Conservation (phyloP, 2,797 vertebrate genomes). For the Podarcis lilfordi region DNA sequence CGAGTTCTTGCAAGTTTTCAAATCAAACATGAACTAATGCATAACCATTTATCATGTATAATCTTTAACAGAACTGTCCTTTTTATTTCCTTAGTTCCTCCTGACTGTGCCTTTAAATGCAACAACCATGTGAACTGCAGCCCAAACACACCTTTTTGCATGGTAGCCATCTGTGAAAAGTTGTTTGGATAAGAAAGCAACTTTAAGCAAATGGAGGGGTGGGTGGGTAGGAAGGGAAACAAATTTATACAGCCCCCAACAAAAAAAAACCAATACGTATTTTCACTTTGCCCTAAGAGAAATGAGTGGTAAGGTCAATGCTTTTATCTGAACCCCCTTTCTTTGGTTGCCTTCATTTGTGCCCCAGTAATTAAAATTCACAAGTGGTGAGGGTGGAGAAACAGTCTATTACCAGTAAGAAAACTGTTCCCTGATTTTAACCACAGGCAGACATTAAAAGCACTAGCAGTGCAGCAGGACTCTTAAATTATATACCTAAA, state of each 20-base stretch:
- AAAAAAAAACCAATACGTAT: conserved; percentile 14
- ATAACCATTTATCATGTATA: background rate
- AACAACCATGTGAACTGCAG: background rate
- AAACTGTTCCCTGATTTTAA: conserved; percentile 10
- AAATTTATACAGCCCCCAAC: background rate
- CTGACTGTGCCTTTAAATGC: background rate
- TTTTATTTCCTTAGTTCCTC: background rate
- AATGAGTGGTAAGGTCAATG: background rate
- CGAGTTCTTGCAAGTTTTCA: background rate
- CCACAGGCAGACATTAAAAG: conserved; percentile 9
- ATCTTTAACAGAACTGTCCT: background rate
- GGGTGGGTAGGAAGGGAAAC: background rate
- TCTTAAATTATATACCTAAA: background rate
- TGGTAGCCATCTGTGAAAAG: background rate
- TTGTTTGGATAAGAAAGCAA: background rate
- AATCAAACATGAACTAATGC: background rate
- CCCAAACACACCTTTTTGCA: background rate
- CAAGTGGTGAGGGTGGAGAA: background rate
- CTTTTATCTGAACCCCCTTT: background rate
- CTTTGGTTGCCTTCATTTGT: background rate
- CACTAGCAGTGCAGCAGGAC: background rate
- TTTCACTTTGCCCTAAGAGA: background rate
- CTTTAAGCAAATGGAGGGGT: background rate
- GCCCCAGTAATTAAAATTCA: background rate
- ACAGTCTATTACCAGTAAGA: background rate